Base-by-base conservation (phyloP, 2,888 invertebrate genomes). In the Adelognathus sp. region DNA sequence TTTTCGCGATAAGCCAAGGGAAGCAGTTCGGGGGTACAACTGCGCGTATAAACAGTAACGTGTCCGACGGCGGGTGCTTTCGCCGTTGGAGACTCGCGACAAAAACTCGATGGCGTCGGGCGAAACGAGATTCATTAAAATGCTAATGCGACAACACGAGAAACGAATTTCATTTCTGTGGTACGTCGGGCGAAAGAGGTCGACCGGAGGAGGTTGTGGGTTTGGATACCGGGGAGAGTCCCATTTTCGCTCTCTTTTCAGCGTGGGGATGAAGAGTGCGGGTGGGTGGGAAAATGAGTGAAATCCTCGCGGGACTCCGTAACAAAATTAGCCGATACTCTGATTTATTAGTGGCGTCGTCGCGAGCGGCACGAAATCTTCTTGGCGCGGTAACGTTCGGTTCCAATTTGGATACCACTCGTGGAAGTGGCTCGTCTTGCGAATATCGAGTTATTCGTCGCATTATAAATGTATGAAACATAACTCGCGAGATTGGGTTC, bases 251-350 rank as follows among this genome's bases (percentile, higher is more conserved):
- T 3, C 9, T 11, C 18, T 44, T 56, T n/a, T 4, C 39, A 16
- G 36, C 7, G 14, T n/a, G n/a, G 36, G 2, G 27, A 16, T 16
- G 33, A 27, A 27, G 24, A 67, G 46, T 3, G 11, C 9, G 46
- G 64, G 63, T n/a, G n/a, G n/a, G n/a, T n/a, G n/a, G 18, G 29
- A 60, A 69, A 64, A 67, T 27, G 69, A 52, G 64, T 66, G 41
- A 80, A 61, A 36, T 70, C 64, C 73, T 44, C 50, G 54, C 21
- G 36, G 52, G 71, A 73, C 60, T 61, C 73, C 74, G 78, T 86
- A 86, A 86, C 83, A 80, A 82, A 86, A 86, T 86, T 86, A 85
- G 81, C 76, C 84, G 82, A 86, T 86, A 85, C 82, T 82, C 81
- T 80, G 84, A 85, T 84, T 85, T 82, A 85, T 85, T 82, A 81